Evolutionary conservation across 2,797 vertebrate genomes (phyloP).

Genomic region (Platalea minor): DNA sequence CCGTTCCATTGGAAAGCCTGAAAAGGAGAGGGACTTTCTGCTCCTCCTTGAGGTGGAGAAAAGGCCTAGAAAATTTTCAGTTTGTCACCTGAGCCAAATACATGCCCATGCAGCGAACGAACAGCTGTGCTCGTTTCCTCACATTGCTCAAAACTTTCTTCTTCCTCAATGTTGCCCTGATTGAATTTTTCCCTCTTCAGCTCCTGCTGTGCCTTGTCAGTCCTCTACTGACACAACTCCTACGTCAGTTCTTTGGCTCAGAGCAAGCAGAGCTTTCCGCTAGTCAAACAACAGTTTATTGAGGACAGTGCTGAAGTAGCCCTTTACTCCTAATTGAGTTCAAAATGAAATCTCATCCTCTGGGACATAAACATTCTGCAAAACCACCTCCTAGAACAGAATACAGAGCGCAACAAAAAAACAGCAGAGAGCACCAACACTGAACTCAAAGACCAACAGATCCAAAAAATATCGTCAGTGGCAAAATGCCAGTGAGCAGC

Average conservation of each 20-base stretch:
- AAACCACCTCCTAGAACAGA: not conserved
- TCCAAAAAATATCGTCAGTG: not conserved
- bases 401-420: not conserved
- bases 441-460: not conserved
- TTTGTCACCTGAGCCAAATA: not conserved
- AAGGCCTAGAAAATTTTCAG: not conserved
- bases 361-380: not conserved
- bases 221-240: not conserved
- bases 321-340: not conserved
- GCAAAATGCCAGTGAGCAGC: not conserved
- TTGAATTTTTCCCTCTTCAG: not conserved
- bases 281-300: not conserved
- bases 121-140: not conserved
- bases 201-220: not conserved
- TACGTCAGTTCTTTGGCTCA: not conserved
- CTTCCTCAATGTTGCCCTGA: not conserved
- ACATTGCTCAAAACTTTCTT: not conserved
- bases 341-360: not conserved
- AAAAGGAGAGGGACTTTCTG: not conserved
- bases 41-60: not conserved
- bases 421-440: not conserved
- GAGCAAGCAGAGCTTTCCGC: not conserved
- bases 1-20: not conserved
- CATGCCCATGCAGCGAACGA: not conserved
- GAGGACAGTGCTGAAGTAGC: not conserved